Conservation (phyloP, 2,113 vertebrate genomes). For the Seriola dumerili region DNA sequence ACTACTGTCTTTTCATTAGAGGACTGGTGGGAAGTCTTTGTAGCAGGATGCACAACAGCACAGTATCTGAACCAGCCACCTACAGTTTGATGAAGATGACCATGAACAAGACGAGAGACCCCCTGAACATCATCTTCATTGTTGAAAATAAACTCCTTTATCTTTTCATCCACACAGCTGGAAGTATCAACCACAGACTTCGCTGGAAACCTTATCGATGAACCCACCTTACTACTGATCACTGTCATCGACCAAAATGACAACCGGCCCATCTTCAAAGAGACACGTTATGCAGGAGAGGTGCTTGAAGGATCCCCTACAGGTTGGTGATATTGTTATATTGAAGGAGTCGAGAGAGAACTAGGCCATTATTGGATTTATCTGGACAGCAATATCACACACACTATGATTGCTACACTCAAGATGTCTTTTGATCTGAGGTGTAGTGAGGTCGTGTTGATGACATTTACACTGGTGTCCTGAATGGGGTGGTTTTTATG, state of each 20-base stretch:
- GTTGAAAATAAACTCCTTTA: constrained; percentile 24
- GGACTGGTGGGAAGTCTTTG: background rate
- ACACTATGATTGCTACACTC: background rate
- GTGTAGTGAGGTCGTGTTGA: background rate
- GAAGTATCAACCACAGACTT: constrained; percentile 91
- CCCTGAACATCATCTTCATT: background rate
- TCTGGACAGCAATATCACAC: constrained; percentile 18
- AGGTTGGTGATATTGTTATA: constrained; percentile 82
- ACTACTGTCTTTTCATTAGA: background rate
- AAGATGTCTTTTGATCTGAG: background rate
- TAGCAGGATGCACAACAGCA: background rate
- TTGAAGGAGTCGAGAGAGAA: constrained; percentile 2
- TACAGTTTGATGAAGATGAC: background rate
- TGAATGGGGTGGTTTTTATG: background rate
- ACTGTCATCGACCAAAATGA: constrained; percentile 97
- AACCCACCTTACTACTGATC: constrained; percentile 88
- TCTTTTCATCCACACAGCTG: constrained; percentile 83
- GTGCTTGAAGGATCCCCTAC: constrained; percentile 96
- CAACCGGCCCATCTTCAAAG: constrained; percentile 95
- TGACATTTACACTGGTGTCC: background rate
- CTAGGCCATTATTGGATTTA: constrained; percentile 16
- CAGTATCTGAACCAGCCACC: background rate
- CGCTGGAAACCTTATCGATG: constrained; percentile 89
- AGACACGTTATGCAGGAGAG: constrained; percentile 91
- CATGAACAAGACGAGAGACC: background rate